phyloP scores from a whole-genome alignment of 2,888 invertebrate species.

The Exephanes ischioxanthus region DNA sequence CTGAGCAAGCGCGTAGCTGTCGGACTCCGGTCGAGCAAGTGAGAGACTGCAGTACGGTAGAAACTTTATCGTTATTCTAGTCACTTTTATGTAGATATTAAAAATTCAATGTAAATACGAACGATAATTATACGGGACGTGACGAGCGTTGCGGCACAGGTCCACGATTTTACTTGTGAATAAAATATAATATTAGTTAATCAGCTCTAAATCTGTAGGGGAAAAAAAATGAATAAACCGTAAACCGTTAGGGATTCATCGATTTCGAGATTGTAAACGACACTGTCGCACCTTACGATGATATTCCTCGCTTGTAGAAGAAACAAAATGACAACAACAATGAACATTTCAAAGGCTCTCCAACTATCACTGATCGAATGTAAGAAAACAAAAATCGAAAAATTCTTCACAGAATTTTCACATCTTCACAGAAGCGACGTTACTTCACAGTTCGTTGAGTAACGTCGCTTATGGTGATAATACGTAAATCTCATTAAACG shows the following conservation, averaged over 20 bases:
- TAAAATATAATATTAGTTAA: constrained; percentile 37
- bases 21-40: constrained; percentile 2
- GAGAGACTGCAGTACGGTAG: constrained; percentile 13
- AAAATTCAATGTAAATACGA: constrained; percentile 59
- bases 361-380: constrained; percentile 6
- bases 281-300: constrained; percentile 22
- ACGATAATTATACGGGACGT: constrained; percentile 15
- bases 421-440: too few species aligned
- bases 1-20: constrained; percentile 10
- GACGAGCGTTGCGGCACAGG: constrained; percentile 21
- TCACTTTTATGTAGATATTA: constrained; percentile 58
- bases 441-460: constrained; percentile 14
- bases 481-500: constrained; percentile 57
- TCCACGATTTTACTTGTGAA: constrained; percentile 54
- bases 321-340: not conserved
- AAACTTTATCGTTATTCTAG: constrained; percentile 52
- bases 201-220: constrained; percentile 16
- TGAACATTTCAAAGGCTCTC: constrained; percentile 14
- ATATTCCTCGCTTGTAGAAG: constrained; percentile 62
- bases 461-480: constrained; percentile 44
- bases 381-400: constrained; percentile 1
- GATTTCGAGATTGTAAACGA: constrained; percentile 42
- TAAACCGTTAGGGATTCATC: constrained; percentile 23
- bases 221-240: constrained; percentile 1
- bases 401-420: too few species aligned